phyloP scores from a whole-genome alignment of 2,113 vertebrate species.

The Notothenia rossii region DNA sequence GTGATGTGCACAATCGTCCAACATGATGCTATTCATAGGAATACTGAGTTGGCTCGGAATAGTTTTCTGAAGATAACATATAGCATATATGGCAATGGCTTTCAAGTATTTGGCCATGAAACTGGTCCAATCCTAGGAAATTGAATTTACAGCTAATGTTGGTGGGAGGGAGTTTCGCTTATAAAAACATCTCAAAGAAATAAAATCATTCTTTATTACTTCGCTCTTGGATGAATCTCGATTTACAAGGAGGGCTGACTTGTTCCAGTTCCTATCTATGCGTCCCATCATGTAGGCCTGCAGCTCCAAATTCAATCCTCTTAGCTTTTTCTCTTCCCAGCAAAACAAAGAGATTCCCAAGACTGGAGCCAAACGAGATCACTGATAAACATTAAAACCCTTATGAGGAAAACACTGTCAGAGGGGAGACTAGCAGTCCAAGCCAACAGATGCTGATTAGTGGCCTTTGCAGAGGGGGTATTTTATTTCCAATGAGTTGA shows the following conservation, averaged over 20 bases:
- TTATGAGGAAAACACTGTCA: constrained; percentile 55
- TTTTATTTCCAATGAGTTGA: constrained; percentile 35
- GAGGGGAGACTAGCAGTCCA: constrained; percentile 30
- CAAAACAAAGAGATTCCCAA: constrained; percentile 62
- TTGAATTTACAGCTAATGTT: neutral
- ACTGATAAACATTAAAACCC: constrained; percentile 63
- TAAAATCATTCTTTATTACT: constrained; percentile 9
- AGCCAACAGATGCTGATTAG: constrained; percentile 63
- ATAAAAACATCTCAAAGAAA: constrained; percentile 17
- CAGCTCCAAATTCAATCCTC: constrained; percentile 58
- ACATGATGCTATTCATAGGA: too few relatives aligned
- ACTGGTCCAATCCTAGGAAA: neutral
- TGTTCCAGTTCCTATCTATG: constrained; percentile 40
- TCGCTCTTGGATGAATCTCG: constrained; percentile 24
- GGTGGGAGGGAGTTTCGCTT: neutral
- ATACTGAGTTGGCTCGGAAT: neutral
- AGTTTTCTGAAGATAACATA: neutral
- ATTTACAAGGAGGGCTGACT: constrained; percentile 14
- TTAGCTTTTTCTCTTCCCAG: constrained; percentile 59
- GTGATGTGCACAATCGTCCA: neutral
- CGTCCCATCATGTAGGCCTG: constrained; percentile 57
- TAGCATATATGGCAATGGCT: neutral
- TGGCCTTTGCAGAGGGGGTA: constrained; percentile 35
- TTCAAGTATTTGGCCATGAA: neutral
- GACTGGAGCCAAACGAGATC: constrained; percentile 59